A percentile compares a stretch with the other conserved stretches of the same genome.
Conservation (phyloP, 2,113 vertebrate genomes). For the Vanacampus margaritifer region DNA sequence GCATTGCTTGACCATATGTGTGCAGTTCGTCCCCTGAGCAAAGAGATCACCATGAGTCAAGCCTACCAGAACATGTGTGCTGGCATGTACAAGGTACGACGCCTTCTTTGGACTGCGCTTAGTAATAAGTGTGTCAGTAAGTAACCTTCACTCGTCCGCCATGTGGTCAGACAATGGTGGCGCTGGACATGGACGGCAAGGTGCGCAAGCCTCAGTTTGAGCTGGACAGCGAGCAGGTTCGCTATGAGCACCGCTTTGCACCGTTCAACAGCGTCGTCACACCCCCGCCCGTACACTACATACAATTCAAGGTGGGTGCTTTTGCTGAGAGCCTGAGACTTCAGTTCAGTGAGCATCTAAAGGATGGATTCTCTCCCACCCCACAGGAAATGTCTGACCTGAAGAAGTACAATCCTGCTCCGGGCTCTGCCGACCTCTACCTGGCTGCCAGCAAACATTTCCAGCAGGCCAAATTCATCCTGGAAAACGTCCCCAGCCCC, state of each 20-base stretch:
- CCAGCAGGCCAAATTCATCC: conserved; percentile 96
- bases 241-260: conserved; percentile 96
- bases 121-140: neutral
- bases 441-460: conserved; percentile 98
- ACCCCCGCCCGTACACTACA: conserved; percentile 93
- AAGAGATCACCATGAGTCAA: conserved; percentile 98
- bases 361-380: no score
- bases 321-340: neutral
- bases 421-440: conserved; percentile 92
- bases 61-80: conserved; percentile 99
- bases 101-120: neutral
- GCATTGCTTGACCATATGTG: conserved; percentile 10
- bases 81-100: conserved; percentile 95
- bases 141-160: neutral
- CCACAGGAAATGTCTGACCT: conserved; percentile 97
- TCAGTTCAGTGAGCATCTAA: no score
- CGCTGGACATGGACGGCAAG: conserved; percentile 98
- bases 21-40: conserved; percentile 90
- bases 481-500: conserved; percentile 91
- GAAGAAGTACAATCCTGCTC: conserved; percentile 96
- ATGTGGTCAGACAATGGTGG: conserved; percentile 88
- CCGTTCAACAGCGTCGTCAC: conserved; percentile 98
- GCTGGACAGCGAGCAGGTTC: conserved; percentile 95
- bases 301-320: conserved; percentile 89
- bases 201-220: conserved; percentile 97